Conservation (phyloP, 1,140 invertebrate species). For the Paraescarpia echinospica region DNA sequence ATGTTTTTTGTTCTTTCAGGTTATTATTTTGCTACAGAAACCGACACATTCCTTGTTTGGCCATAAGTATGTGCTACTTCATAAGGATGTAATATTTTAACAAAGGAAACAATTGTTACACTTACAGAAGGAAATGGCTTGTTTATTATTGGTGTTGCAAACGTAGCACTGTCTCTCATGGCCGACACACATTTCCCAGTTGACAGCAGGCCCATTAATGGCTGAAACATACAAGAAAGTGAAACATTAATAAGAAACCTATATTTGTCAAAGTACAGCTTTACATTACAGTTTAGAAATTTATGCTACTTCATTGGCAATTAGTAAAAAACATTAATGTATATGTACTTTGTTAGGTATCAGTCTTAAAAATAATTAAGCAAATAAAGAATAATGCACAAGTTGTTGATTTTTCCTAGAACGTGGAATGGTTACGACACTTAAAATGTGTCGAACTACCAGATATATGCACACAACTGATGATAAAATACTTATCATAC, state of each 20-base stretch:
- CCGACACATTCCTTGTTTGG: not conserved
- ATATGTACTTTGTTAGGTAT: too few relatives aligned
- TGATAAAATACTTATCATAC: not conserved
- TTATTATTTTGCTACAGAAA: not conserved
- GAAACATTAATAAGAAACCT: not conserved
- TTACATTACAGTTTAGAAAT: too few relatives aligned
- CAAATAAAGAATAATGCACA: not conserved
- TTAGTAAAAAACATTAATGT: too few relatives aligned
- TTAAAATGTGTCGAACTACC: not conserved
- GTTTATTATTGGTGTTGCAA: not conserved
- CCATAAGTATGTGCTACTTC: not conserved
- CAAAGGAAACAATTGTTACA: not conserved
- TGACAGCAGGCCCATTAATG: not conserved
- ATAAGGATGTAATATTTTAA: not conserved
- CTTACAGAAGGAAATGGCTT: not conserved
- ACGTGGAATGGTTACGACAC: not conserved
- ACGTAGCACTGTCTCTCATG: not conserved
- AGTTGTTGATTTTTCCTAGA: not conserved
- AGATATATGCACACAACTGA: not conserved
- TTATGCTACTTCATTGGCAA: too few relatives aligned
- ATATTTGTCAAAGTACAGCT: too few relatives aligned
- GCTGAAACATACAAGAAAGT: not conserved
- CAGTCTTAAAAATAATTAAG: too few relatives aligned
- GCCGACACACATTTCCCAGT: not conserved
- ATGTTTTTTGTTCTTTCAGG: too few relatives aligned